Evolutionary conservation across 2,888 invertebrate species (phyloP), one percentile per base, ranked within the genome.

Genomic region (Coecobrya sp.): DNA sequence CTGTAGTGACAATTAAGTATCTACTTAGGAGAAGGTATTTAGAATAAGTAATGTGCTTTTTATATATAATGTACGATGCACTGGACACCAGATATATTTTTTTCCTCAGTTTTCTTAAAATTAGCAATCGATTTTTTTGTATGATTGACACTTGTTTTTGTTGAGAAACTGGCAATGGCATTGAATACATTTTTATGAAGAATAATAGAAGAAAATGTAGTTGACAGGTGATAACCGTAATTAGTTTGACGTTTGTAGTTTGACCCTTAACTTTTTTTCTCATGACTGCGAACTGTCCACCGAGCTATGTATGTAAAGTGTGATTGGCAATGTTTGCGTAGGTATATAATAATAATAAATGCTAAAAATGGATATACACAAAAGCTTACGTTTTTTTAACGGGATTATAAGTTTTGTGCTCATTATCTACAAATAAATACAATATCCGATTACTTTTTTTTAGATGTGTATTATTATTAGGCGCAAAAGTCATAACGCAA

Each of bases 71-170:
- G 36, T 36, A 36, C 36, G 7, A 7, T 36, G 36, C 36, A 36
- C 36, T 36, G 36, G 36, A 36, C 7, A 36, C 36, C 7, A 36
- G 36, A n/a, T n/a, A n/a, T n/a, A n/a, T n/a, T 36, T 36, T 36
- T 36, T 36, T 36, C 7, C 36, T 55, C 55, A 55, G 19, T 55
- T 55, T 55, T 55, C 55, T 55, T 55, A 19, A 55, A 55, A 55
- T 55, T 55, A 55, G 55, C 55, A 7, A 55, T 55, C 55, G 5
- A 25, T 79, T 22, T 86, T 86, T 65, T 27, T 65, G n/a, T n/a
- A 55, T 73, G 86, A 85, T 85, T 85, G 85, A 85, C 85, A 85
- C 65, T 68, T 85, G 49, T 30, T 55, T 70, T 65, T 65, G 3
- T 76, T 19, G 16, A 8, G 70, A 49, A 49, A 45, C 8, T 55